These are phyloP conservation scores for Mallateleia sp. DNA, from an alignment of 2,888 invertebrate species.

Conservation along the genomic window DNA sequence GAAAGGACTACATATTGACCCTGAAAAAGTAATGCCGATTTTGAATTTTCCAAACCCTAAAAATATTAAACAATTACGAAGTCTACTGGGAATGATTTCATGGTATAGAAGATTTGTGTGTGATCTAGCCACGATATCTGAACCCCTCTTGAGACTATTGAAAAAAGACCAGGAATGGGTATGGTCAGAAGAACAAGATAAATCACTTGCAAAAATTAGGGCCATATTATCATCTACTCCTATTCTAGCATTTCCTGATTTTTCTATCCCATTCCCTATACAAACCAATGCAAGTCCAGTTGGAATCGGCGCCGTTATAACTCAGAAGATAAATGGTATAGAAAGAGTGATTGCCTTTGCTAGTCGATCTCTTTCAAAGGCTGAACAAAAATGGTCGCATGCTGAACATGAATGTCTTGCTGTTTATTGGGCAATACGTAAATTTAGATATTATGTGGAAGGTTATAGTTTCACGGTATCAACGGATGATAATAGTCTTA, in stretches of 20 bases:
- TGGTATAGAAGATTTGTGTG: background rate
- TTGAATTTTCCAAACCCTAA: slow-evolving; percentile 47
- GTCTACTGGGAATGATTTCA: slow-evolving; percentile 14
- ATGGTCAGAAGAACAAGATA: slow-evolving; percentile 43
- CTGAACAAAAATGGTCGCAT: slow-evolving; percentile 46
- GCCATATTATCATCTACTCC: background rate
- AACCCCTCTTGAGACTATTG: background rate
- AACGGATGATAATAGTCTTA: background rate
- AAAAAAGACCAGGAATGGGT: slow-evolving; percentile 26
- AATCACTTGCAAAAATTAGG: background rate
- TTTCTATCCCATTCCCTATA: slow-evolving; percentile 32
- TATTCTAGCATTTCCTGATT: slow-evolving; percentile 45
- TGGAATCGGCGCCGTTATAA: slow-evolving; percentile 55
- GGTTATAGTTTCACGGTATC: background rate
- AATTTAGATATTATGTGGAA: slow-evolving; percentile 71
- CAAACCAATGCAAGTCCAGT: slow-evolving; percentile 61
- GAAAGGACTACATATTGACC: slow-evolving; percentile 1
- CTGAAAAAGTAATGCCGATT: background rate
- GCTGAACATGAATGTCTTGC: slow-evolving; percentile 65
- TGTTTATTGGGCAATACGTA: slow-evolving; percentile 46
- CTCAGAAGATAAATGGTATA: slow-evolving; percentile 25
- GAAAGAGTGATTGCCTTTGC: slow-evolving; percentile 57
- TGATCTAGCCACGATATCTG: background rate
- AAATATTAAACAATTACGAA: background rate
- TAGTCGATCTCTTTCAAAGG: slow-evolving; percentile 37